Evolutionary conservation across 2,888 invertebrate genomes (phyloP).

Genomic region (Drosophila kuntzei): DNA sequence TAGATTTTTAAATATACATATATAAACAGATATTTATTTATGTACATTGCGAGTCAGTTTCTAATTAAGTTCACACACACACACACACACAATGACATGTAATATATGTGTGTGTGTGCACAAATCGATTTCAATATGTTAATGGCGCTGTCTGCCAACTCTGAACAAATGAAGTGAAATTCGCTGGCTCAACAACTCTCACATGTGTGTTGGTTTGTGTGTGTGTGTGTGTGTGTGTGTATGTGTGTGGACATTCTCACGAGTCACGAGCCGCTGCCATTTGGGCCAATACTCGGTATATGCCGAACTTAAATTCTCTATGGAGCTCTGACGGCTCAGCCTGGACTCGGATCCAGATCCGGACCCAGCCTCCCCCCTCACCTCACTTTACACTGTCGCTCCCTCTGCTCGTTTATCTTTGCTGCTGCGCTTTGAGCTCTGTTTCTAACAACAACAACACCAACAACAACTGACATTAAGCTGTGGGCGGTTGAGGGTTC

Average conservation of each 20-base stretch:
- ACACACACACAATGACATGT: conserved; percentile 11
- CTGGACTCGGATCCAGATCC: conserved; percentile 34
- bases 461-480: conserved; percentile 45
- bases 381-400: neutral
- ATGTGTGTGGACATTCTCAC: conserved; percentile 57
- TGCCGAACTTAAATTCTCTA: conserved; percentile 40
- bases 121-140: conserved; percentile 79
- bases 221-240: conserved; percentile 2
- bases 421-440: conserved; percentile 49
- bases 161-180: conserved; percentile 71
- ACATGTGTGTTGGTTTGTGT: conserved; percentile 10
- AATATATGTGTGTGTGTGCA: conserved; percentile 10
- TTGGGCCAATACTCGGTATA: conserved; percentile 59
- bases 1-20: neutral
- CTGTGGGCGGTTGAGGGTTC: conserved; percentile 31
- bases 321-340: conserved; percentile 32
- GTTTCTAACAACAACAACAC: conserved; percentile 25
- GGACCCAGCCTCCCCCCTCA: neutral
- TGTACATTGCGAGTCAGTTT: conserved; percentile 30
- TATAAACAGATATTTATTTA: conserved; percentile 14
- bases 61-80: conserved; percentile 50
- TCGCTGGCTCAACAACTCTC: conserved; percentile 58
- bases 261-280: conserved; percentile 51
- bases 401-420: conserved; percentile 48
- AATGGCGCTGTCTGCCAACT: conserved; percentile 62